A percentile compares a stretch with the other conserved stretches of the same genome.
These are phyloP conservation scores for Ambastaia sidthimunki DNA, from an alignment of 2,797 vertebrate genomes.

Conservation along the genomic window DNA sequence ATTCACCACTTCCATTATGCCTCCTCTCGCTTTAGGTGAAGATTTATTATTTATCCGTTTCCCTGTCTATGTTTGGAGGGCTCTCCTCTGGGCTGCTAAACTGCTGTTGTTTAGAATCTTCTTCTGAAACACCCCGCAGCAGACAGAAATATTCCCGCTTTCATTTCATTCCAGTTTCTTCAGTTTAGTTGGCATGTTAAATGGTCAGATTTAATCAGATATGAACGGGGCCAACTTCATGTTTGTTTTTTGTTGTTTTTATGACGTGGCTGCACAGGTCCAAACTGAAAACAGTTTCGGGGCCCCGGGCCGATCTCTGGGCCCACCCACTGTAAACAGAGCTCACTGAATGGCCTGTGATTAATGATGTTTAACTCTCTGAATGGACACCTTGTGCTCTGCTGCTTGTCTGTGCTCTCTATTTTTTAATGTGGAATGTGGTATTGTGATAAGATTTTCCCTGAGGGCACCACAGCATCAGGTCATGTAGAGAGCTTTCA, in stretches of 20 bases:
- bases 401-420: slow-evolving; percentile 62
- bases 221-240: neutral
- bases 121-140: neutral
- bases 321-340: slow-evolving; percentile 40
- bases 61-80: slow-evolving; percentile 51
- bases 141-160: neutral
- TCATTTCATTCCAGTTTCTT: slow-evolving; percentile 36
- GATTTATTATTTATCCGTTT: slow-evolving; percentile 62
- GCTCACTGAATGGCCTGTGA: slow-evolving; percentile 65
- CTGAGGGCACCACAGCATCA: slow-evolving; percentile 12
- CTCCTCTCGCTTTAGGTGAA: slow-evolving; percentile 48
- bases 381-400: slow-evolving; percentile 38
- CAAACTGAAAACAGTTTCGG: slow-evolving; percentile 38
- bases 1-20: slow-evolving; percentile 59
- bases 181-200: slow-evolving; percentile 2
- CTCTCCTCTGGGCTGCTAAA: slow-evolving; percentile 22
- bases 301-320: neutral
- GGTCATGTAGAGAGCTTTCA: slow-evolving; percentile 58
- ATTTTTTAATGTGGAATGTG: slow-evolving; percentile 15
- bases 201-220: slow-evolving; percentile 39
- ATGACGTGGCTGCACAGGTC: slow-evolving; percentile 27
- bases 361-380: slow-evolving; percentile 68
- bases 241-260: slow-evolving; percentile 36
- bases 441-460: slow-evolving; percentile 46
- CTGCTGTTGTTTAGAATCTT: slow-evolving; percentile 38